These are phyloP conservation scores for Tachina lurida DNA, from an alignment of 2,888 invertebrate genomes.

Conservation along the genomic window DNA sequence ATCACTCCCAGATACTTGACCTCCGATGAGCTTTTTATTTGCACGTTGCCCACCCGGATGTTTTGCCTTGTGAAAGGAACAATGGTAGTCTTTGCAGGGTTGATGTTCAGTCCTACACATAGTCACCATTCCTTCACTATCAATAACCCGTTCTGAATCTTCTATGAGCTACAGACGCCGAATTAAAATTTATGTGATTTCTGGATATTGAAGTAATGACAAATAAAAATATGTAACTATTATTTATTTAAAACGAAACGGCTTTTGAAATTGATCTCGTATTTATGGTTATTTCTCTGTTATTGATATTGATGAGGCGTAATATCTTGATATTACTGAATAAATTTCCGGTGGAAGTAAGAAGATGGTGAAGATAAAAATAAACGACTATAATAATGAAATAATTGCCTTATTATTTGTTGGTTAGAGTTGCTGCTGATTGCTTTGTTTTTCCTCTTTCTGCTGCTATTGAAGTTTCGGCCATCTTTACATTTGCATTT, in stretches of 20 bases:
- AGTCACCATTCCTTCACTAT: no score
- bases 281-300: constrained; percentile 16
- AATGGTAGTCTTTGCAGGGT: no score
- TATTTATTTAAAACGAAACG: neutral
- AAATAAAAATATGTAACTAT: neutral
- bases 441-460: constrained; percentile 33
- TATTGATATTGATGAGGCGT: constrained; percentile 50
- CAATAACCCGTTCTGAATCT: no score
- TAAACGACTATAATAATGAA: constrained; percentile 45
- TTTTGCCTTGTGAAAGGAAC: no score
- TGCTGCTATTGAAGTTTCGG: constrained; percentile 13
- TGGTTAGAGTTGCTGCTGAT: constrained; percentile 49
- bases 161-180: no score
- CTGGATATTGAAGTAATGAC: no score
- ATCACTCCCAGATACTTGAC: no score
- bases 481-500: constrained; percentile 45
- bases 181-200: no score
- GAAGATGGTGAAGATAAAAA: constrained; percentile 47
- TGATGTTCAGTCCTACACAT: no score
- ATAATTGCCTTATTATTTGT: constrained; percentile 60
- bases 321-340: constrained; percentile 49
- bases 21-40: no score
- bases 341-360: constrained; percentile 71
- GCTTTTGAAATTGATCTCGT: constrained; percentile 28
- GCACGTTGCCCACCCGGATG: no score